phyloP scores from a whole-genome alignment of 2,797 vertebrate genomes.

The Mionectes olivaceus region DNA sequence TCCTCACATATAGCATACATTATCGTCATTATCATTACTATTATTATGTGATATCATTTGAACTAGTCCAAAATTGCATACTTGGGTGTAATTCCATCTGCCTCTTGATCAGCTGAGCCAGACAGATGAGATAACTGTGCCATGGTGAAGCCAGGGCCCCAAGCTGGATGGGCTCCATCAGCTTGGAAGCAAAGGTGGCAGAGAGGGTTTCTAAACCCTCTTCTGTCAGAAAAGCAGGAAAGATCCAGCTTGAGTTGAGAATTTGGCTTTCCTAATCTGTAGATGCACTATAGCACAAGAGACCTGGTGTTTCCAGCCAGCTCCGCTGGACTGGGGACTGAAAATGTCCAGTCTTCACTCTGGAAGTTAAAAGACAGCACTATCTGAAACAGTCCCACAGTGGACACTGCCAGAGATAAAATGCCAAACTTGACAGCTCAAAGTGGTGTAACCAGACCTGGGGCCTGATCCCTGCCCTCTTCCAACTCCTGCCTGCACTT shows the following conservation, averaged over 20 bases:
- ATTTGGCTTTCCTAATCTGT: not conserved
- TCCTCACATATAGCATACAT: not conserved
- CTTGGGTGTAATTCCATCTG: conserved; percentile 4
- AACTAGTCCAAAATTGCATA: conserved; percentile 36
- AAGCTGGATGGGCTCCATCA: not conserved
- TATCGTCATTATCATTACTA: not conserved
- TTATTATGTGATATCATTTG: not conserved
- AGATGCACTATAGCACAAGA: not conserved
- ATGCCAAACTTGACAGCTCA: not conserved
- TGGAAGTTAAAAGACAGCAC: not conserved
- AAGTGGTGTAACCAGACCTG: not conserved
- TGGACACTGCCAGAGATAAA: not conserved
- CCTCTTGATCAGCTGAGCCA: not conserved
- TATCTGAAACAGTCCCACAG: not conserved
- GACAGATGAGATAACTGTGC: not conserved
- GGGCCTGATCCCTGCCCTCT: not conserved
- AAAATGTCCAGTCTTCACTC: not conserved
- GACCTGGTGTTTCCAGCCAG: not conserved
- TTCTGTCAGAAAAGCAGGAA: not conserved
- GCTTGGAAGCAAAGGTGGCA: not conserved
- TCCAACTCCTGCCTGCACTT: not conserved
- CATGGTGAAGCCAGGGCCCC: not conserved
- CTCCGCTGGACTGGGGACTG: not conserved
- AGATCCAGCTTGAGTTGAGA: not conserved
- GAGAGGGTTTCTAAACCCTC: not conserved